These are phyloP conservation scores for Dreissena rostriformis DNA, from an alignment of 1,140 invertebrate species.

Conservation along the genomic window DNA sequence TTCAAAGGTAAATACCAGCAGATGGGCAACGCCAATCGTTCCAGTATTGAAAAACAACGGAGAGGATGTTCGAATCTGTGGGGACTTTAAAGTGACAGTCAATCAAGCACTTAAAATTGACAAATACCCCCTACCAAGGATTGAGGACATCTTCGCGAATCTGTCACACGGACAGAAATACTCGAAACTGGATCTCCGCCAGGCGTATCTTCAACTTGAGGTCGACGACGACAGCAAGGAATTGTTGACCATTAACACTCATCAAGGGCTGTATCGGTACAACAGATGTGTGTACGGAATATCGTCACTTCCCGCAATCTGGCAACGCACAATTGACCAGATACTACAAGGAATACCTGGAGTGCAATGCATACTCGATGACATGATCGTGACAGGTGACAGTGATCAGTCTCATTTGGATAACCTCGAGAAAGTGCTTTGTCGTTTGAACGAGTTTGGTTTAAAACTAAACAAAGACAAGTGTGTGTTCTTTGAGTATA, in stretches of 20 bases:
- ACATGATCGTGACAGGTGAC: constrained; percentile 55
- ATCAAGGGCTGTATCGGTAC: constrained; percentile 54
- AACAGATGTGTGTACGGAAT: constrained; percentile 50
- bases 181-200: constrained; percentile 58
- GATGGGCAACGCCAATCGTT: constrained; percentile 67
- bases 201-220: constrained; percentile 62
- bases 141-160: constrained; percentile 66
- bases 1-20: constrained; percentile 74
- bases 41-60: constrained; percentile 61
- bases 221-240: constrained; percentile 50
- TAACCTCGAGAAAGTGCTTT: constrained; percentile 25
- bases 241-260: constrained; percentile 61
- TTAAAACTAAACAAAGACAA: constrained; percentile 26
- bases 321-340: constrained; percentile 81
- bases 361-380: constrained; percentile 58
- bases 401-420: not conserved
- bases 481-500: constrained; percentile 21
- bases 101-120: constrained; percentile 61
- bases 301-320: constrained; percentile 81
- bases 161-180: constrained; percentile 60
- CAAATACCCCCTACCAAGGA: constrained; percentile 58
- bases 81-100: constrained; percentile 74
- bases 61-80: constrained; percentile 64
- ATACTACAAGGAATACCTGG: constrained; percentile 62
- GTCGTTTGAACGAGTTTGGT: not conserved